Evolutionary conservation across 2,888 invertebrate species (phyloP).

Genomic region (Coecobrya sp.): DNA sequence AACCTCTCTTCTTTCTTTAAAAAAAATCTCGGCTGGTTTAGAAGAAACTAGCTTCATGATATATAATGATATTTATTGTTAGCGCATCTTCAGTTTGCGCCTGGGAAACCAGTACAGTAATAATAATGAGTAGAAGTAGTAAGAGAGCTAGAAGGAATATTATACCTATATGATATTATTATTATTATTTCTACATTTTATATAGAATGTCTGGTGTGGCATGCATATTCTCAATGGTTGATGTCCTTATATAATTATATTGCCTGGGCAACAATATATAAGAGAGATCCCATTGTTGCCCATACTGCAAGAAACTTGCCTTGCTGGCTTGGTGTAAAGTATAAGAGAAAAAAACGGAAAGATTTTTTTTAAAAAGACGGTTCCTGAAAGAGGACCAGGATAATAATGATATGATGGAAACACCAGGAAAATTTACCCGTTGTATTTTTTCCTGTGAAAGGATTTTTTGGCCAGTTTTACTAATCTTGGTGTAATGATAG

Average conservation of each 20-base stretch:
- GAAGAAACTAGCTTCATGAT: conserved; percentile 39
- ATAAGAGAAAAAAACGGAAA: too few relatives aligned
- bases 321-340: too few relatives aligned
- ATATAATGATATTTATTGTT: conserved; percentile 72
- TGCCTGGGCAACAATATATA: background rate
- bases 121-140: conserved; percentile 60
- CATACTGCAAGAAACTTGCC: background rate
- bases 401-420: background rate
- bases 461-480: background rate
- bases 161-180: background rate
- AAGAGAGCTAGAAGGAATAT: background rate
- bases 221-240: conserved; percentile 23
- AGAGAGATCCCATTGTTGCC: background rate
- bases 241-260: conserved; percentile 9
- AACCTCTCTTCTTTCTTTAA: background rate
- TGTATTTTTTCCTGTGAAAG: background rate
- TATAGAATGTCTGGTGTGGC: background rate
- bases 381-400: background rate
- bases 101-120: conserved; percentile 57
- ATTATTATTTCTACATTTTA: background rate
- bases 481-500: too few relatives aligned
- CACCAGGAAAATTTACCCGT: background rate
- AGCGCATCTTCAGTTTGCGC: conserved; percentile 17
- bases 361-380: background rate
- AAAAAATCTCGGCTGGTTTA: conserved; percentile 27